Evolutionary conservation across 2,797 vertebrate genomes (phyloP), one percentile per base, ranked within the genome.

Genomic region (Taeniopygia guttata): DNA sequence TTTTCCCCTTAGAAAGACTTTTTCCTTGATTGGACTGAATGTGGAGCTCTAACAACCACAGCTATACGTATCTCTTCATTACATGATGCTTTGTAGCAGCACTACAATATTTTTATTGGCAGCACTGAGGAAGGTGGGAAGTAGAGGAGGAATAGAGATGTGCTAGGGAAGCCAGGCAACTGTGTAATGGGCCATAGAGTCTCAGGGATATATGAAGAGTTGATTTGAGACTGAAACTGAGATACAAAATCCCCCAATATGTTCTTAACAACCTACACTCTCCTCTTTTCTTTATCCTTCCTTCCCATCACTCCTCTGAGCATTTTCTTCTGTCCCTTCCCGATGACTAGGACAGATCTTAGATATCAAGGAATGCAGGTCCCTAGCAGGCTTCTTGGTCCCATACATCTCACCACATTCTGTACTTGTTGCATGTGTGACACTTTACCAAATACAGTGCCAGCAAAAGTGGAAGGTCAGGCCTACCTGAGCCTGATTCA

Each of bases 401-500:
- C 13, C 40, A 20, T 13, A 7, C 4, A 58, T 30, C 17, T 85
- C 38, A 75, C 9, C 8, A 3, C 17, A 13, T 64, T 74, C 76
- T 78, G 25, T 70, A n/a, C 5, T 70, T 2, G 1, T 81, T 72
- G 30, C 34, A 74, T 0, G 0, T 32, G 23, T 42, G 38, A 40
- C 40, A 14, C 16, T 73, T 90, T 45, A 67, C 5, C 27, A 69
- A 87, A 52, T 59, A 32, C 11, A 13, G 16, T 26, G 23, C 3
- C 34, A 58, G 7, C 3, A 11, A 13, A 20, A 21, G 3, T 43
- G 9, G 63, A 70, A 83, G 15, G n/a, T 5, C 7, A 38, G 38
- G 8, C 29, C 42, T 38, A 20, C 34, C n/a, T 45, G 21, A 74
- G 9, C 38, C 70, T 60, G 16, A 6, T n/a, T 81, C 25, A 81